Percentiles rank a stretch among this genome's conserved stretches.
These are phyloP conservation scores for Sebastes diaconus DNA, from an alignment of 2,797 vertebrate genomes.

Conservation along the genomic window DNA sequence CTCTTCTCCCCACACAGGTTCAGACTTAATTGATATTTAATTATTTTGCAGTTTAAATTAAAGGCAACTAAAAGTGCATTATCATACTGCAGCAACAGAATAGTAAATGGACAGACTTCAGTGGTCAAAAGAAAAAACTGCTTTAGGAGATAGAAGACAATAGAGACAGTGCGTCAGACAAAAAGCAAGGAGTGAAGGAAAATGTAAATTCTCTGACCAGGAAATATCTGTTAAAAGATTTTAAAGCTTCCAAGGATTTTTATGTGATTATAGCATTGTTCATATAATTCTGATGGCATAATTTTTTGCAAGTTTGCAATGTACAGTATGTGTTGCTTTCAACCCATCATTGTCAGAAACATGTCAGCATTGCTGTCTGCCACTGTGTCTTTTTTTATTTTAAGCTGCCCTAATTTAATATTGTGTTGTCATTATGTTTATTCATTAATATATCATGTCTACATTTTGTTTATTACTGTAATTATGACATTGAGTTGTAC, in stretches of 20 bases:
- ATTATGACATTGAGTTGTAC: neutral
- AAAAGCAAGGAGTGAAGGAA: no score
- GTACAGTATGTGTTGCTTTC: neutral
- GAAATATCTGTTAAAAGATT: no score
- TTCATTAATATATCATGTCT: neutral
- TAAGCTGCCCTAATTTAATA: neutral
- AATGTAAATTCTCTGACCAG: no score
- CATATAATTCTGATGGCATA: neutral
- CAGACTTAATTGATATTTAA: neutral
- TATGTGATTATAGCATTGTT: neutral
- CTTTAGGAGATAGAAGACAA: neutral
- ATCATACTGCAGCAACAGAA: neutral
- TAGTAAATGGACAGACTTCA: neutral
- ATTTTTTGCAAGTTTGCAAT: neutral
- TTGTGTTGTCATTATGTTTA: neutral
- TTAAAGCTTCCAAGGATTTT: neutral
- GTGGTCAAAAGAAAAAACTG: neutral
- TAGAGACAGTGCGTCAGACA: neutral
- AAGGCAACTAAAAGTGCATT: neutral
- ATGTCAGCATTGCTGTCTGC: no score
- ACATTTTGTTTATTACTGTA: neutral
- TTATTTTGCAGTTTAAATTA: neutral
- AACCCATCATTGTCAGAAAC: no score
- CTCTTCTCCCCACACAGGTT: neutral
- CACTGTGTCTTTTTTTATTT: no score